Percentiles rank a stretch among this genome's conserved stretches.
Conservation (phyloP, 2,797 vertebrate species). For the Trematocara caparti region DNA sequence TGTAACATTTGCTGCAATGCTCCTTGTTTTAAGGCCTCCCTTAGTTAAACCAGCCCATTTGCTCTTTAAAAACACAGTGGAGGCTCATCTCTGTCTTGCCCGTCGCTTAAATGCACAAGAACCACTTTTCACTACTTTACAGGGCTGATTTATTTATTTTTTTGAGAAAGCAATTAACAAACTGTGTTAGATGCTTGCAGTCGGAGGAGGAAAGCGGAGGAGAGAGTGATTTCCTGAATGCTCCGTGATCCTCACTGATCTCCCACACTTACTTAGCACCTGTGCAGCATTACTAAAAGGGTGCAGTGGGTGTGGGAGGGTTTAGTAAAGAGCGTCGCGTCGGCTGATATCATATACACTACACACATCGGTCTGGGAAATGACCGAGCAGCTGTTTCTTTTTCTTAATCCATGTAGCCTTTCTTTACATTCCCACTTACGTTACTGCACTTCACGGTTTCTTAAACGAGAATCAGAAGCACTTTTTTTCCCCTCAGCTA, state of each 20-base stretch:
- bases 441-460: constrained; percentile 23
- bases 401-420: constrained; percentile 7
- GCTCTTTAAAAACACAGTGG: constrained; percentile 18
- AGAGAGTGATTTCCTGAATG: not conserved
- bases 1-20: constrained; percentile 25
- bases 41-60: constrained; percentile 10
- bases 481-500: constrained; percentile 13
- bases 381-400: not conserved
- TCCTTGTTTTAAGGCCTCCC: constrained; percentile 19
- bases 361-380: constrained; percentile 1
- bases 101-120: constrained; percentile 22
- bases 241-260: not conserved
- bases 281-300: constrained; percentile 4
- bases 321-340: not conserved
- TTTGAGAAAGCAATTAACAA: constrained; percentile 5
- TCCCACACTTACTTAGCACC: not conserved
- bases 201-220: not conserved
- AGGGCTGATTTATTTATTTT: not conserved
- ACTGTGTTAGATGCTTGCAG: not conserved
- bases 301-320: not conserved
- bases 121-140: not conserved
- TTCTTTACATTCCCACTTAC: constrained; percentile 50
- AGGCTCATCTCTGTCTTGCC: not conserved
- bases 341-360: constrained; percentile 8
- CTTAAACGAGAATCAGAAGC: constrained; percentile 15